Conservation (phyloP, 2,888 invertebrate species). For the Diaphora mendica region DNA sequence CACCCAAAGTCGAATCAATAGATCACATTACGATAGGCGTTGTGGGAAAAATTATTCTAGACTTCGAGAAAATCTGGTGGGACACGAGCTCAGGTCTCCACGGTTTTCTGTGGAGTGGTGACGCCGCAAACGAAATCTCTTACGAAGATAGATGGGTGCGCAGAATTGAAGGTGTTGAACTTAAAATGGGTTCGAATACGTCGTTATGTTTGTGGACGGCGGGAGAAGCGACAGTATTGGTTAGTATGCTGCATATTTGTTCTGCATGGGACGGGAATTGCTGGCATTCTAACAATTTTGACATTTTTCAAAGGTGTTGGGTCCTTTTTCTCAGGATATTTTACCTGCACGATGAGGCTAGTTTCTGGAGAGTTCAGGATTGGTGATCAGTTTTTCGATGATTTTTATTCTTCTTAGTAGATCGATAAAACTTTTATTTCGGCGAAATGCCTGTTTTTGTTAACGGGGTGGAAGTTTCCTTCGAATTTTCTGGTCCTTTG, state of each 20-base stretch:
- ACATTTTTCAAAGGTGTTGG: background rate
- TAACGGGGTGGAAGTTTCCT: too few relatives aligned
- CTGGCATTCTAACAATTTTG: background rate
- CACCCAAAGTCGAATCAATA: conserved; percentile 83
- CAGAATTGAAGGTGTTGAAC: conserved; percentile 52
- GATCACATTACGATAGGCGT: conserved; percentile 87
- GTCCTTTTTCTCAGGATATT: background rate
- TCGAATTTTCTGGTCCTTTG: too few relatives aligned
- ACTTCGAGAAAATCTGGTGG: conserved; percentile 90
- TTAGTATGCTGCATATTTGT: conserved; percentile 3
- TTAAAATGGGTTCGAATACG: conserved; percentile 44
- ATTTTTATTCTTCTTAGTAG: background rate
- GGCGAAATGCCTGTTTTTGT: too few relatives aligned
- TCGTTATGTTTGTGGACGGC: conserved; percentile 2
- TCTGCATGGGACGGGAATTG: conserved; percentile 8
- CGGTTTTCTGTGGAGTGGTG: conserved; percentile 74
- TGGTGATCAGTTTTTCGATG: background rate
- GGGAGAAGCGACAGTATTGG: conserved; percentile 8
- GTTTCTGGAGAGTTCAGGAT: background rate
- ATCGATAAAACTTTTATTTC: background rate
- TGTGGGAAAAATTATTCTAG: conserved; percentile 89
- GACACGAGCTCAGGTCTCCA: conserved; percentile 50
- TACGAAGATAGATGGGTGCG: conserved; percentile 52
- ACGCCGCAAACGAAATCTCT: conserved; percentile 33
- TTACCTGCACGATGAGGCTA: background rate